These are phyloP conservation scores for Acanthornis magna DNA, from an alignment of 2,797 vertebrate species.

Conservation along the genomic window DNA sequence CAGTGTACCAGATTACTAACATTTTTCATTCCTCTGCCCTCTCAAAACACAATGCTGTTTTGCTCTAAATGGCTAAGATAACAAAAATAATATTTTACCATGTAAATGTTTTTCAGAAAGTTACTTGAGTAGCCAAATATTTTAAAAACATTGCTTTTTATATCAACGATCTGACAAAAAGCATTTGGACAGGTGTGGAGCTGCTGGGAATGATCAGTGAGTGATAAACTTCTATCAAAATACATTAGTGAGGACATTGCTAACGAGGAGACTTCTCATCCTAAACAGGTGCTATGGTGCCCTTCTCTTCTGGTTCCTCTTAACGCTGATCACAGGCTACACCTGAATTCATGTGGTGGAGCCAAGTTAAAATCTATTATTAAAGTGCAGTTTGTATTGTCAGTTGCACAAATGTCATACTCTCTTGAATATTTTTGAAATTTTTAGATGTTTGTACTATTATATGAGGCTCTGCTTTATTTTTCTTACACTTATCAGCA, in stretches of 20 bases:
- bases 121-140: neutral
- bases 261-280: neutral
- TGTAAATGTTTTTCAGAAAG: neutral
- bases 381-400: neutral
- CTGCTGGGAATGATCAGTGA: neutral
- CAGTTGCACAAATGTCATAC: neutral
- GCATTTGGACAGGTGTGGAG: neutral
- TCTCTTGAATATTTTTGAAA: neutral
- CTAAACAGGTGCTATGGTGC: neutral
- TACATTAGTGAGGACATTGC: neutral
- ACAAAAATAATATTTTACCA: neutral
- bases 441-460: neutral
- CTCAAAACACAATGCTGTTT: neutral
- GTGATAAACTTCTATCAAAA: neutral
- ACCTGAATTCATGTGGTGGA: accelerated
- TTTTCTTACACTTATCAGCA: neutral
- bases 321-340: neutral
- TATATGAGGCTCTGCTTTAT: neutral
- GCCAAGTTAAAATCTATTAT: neutral
- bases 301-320: neutral
- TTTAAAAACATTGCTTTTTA: neutral
- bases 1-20: neutral
- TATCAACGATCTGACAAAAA: neutral
- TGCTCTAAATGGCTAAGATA: neutral
- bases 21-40: neutral